Evolutionary conservation across 1,140 invertebrate genomes (phyloP), one percentile per base, ranked within the genome.

Genomic region (Drosophila kohkoa): DNA sequence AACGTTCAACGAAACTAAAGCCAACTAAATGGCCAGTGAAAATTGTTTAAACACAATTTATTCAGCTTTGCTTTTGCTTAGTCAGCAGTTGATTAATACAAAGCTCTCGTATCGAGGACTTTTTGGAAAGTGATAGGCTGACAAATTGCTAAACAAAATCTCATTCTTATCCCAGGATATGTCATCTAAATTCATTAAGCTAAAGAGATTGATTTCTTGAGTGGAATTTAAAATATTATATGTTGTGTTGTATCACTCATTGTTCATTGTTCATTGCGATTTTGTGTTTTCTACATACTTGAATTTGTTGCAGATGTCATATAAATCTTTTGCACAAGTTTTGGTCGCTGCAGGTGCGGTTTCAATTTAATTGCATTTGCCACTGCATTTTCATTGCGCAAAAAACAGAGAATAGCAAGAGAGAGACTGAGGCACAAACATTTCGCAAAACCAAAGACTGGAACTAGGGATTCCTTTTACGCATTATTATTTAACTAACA

Each of bases 401-500:
- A 58, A 51, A 15, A 43, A 43, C 63, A 41, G 57, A 32, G 20
- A 32, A 32, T 10, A 70, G 51, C 49, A 55, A 28, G 13, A 35
- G 16, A 28, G 15, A 25, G 20, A 25, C 20, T 25, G 8, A 41
- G 15, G 8, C 15, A n/a, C 1, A 11, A 32, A 16, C 35, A 38
- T 38, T 38, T 8, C 32, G 32, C 11, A 3, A 48, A 55, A 49
- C 15, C 59, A 48, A 41, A 57, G 16, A 30, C 20, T 52, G 60
- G 7, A 57, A 55, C 65, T 62, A 63, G 49, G 77, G 60, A 77
- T 77, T 82, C 77, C 83, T 87, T 87, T 87, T 87, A 88, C 73
- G 77, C 77, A 88, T 87, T 87, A 87, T 87, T 87, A 83, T 80
- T 87, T 88, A 87, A 87, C 82, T 87, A 82, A 87, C 82, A 87